Conservation (phyloP, 2,797 vertebrate species). For the Xenopus petersii region DNA sequence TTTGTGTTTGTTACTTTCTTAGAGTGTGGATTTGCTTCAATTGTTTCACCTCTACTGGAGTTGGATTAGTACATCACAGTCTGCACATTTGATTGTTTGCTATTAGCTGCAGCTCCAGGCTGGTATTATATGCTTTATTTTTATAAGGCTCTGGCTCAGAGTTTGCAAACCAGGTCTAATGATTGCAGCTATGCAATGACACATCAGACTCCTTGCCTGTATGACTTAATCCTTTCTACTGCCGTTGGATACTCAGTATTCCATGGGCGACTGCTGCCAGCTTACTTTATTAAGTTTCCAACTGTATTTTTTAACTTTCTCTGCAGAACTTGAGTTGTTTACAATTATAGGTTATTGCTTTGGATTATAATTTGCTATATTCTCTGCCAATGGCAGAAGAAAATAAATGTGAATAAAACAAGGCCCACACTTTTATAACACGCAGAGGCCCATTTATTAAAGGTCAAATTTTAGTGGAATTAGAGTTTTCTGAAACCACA, state of each 20-base stretch:
- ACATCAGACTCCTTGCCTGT: constrained; percentile 45
- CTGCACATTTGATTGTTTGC: constrained; percentile 59
- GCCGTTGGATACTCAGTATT: constrained; percentile 39
- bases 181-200: constrained; percentile 58
- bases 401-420: too few species aligned
- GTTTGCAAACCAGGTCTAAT: constrained; percentile 63
- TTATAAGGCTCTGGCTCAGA: constrained; percentile 54
- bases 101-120: constrained; percentile 62
- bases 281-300: too few species aligned
- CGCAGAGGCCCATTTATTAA: too few species aligned
- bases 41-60: constrained; percentile 57
- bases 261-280: not conserved
- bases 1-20: constrained; percentile 55
- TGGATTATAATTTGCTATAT: too few species aligned
- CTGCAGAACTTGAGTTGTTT: too few species aligned
- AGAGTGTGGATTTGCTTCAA: constrained; percentile 53
- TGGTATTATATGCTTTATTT: constrained; percentile 57
- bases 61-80: constrained; percentile 60
- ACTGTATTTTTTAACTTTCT: too few species aligned
- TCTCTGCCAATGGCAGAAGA: too few species aligned
- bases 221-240: constrained; percentile 53
- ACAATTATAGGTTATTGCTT: too few species aligned
- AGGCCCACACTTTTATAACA: too few species aligned
- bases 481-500: too few species aligned
- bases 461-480: too few species aligned